Conservation (phyloP, 2,113 vertebrate genomes). For the Nerophis lumbriciformis region DNA sequence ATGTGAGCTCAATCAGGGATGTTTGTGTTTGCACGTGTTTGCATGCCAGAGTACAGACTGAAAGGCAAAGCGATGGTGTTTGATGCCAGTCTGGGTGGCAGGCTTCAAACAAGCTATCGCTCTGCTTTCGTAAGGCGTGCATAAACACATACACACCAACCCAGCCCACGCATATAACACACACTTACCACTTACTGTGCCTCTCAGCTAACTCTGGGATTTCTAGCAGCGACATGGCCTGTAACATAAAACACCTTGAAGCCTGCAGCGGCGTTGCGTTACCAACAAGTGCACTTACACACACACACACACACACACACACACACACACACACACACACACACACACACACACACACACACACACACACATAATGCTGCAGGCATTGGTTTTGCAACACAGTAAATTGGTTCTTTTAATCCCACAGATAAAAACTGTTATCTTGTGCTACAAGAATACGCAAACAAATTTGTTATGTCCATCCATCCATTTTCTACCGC, state of each 20-base stretch:
- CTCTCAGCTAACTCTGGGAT: neutral
- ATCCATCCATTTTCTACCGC: too few relatives aligned
- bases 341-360: neutral
- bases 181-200: slow-evolving; percentile 9
- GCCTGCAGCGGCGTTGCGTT: slow-evolving; percentile 15
- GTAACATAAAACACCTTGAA: slow-evolving; percentile 40
- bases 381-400: too few relatives aligned
- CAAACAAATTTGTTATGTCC: too few relatives aligned
- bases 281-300: slow-evolving; percentile 11
- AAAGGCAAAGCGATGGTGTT: slow-evolving; percentile 36
- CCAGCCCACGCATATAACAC: neutral
- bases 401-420: too few relatives aligned
- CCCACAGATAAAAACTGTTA: too few relatives aligned
- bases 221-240: neutral
- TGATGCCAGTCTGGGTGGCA: slow-evolving; percentile 43
- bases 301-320: slow-evolving; percentile 12
- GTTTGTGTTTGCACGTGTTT: slow-evolving; percentile 12
- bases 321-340: slow-evolving; percentile 4
- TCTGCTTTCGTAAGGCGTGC: slow-evolving; percentile 20
- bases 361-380: neutral
- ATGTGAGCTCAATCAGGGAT: neutral
- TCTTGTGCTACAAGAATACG: too few relatives aligned
- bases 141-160: slow-evolving; percentile 10
- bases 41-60: slow-evolving; percentile 14
- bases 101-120: slow-evolving; percentile 44